Percentiles rank a stretch among this genome's conserved stretches.
Conservation (phyloP, 2,797 vertebrate genomes). For the Selene dorsalis region DNA sequence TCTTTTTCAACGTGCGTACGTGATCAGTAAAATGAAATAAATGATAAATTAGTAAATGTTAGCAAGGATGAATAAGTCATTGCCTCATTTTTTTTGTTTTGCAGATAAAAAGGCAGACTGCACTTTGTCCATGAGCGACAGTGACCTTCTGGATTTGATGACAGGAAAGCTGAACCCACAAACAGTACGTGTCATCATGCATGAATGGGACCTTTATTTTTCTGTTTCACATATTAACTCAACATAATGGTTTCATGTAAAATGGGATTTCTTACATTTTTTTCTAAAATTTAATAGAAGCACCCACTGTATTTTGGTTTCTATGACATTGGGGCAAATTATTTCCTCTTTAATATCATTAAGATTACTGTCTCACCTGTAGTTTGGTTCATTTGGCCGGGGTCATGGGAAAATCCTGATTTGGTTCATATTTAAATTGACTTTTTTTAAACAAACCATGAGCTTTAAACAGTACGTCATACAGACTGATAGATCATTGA, state of each 20-base stretch:
- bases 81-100: background rate
- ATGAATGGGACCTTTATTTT: background rate
- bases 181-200: conserved; percentile 80
- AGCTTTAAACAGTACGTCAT: background rate
- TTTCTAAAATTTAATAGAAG: background rate
- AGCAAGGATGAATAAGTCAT: background rate
- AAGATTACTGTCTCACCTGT: background rate
- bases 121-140: conserved; percentile 89
- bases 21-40: no score
- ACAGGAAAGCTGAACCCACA: conserved; percentile 94
- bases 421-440: no score
- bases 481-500: background rate
- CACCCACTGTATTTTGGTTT: background rate
- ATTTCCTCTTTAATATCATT: background rate
- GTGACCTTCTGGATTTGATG: conserved; percentile 91
- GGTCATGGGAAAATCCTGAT: no score
- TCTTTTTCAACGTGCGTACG: no score
- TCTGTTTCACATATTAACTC: background rate
- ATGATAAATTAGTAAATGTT: background rate
- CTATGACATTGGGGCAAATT: background rate
- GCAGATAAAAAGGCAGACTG: conserved; percentile 92
- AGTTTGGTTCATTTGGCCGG: background rate
- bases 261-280: background rate
- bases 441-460: no score
- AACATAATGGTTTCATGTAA: background rate